These are phyloP conservation scores for Caenorhabditis drosophilae DNA, from an alignment of 2,888 invertebrate species.

Conservation along the genomic window DNA sequence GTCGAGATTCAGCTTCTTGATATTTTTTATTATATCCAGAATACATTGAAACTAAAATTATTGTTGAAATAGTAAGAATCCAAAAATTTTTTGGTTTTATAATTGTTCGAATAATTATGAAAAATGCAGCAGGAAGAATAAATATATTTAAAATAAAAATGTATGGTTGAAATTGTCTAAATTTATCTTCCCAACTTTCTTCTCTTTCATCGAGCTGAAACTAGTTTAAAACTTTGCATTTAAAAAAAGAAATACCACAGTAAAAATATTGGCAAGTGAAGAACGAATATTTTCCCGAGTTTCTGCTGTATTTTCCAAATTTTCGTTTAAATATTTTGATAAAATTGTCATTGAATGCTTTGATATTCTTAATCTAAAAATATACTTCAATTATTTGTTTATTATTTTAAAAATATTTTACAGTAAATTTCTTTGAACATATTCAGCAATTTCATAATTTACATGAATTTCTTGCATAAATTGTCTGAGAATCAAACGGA, in stretches of 20 bases:
- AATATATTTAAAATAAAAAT: slow-evolving; percentile 16
- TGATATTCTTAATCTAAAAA: slow-evolving; percentile 25
- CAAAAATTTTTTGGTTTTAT: slow-evolving; percentile 24
- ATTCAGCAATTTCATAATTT: slow-evolving; percentile 11
- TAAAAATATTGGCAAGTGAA: slow-evolving; percentile 25
- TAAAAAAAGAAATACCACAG: slow-evolving; percentile 8
- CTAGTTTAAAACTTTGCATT: neutral
- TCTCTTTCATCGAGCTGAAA: slow-evolving; percentile 6
- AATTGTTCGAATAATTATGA: slow-evolving; percentile 16
- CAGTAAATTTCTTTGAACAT: slow-evolving; percentile 16
- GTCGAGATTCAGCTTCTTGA: slow-evolving; percentile 25
- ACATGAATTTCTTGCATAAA: slow-evolving; percentile 20
- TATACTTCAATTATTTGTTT: slow-evolving; percentile 13
- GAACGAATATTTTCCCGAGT: slow-evolving; percentile 24
- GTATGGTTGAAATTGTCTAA: slow-evolving; percentile 15
- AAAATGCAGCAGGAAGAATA: slow-evolving; percentile 15
- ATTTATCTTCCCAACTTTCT: slow-evolving; percentile 16
- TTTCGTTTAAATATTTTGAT: slow-evolving; percentile 20
- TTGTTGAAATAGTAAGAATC: slow-evolving; percentile 17
- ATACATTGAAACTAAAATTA: slow-evolving; percentile 25
- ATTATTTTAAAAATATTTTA: too few relatives aligned
- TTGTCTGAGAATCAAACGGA: slow-evolving; percentile 28
- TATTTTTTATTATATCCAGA: slow-evolving; percentile 27
- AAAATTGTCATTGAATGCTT: slow-evolving; percentile 22
- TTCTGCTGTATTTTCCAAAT: slow-evolving; percentile 6